Base-by-base conservation (phyloP, 2,797 vertebrate species). In the Orientallactaga sibirica region DNA sequence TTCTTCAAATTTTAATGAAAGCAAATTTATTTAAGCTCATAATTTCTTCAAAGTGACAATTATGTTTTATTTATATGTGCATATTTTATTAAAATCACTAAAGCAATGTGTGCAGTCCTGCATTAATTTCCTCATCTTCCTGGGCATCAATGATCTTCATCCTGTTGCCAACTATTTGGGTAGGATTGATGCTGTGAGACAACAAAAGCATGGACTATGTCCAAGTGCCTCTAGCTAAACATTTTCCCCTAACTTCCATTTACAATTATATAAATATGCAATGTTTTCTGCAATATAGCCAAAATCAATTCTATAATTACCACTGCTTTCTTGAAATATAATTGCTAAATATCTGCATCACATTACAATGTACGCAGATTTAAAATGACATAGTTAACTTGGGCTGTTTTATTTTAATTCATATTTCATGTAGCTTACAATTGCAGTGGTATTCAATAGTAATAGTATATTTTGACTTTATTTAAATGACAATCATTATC, bases 51-150 rank as follows among this genome's bases (percentile, higher is more conserved):
- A 86, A 66, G 7, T 78, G 0, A 41, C 24, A 52, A 15, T 62
- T 90, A 81, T 68, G 6, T 66, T 83, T 92, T 75, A 91, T 82
- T 91, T 58, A 68, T 75, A 75, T 78, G 67, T 86, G 85, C 74
- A 74, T 79, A 58, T 58, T 43, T 77, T 29, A 79, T 83, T 75
- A 58, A 90, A 37, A 4, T 62, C 37, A 61, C 0, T 12, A 75
- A 58, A 43, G 14, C 3, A 80, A 67, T 80, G 11, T 62, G n/a
- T 43, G 43, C 1, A 86, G 27, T 43, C 80, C 48, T 82, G 0
- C 64, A 41, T 80, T 92, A 90, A 61, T 52, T 86, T 29, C 37
- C 20, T 66, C 37, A 48, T 64, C 9, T 76, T 27, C 7, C 2
- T 66, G 25, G 18, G 8, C 2, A 58, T 81, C 68, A 88, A 37